Percentiles rank a stretch among this genome's conserved stretches.
phyloP scores from a whole-genome alignment of 2,113 vertebrate genomes.

The Amblyornis subalaris region DNA sequence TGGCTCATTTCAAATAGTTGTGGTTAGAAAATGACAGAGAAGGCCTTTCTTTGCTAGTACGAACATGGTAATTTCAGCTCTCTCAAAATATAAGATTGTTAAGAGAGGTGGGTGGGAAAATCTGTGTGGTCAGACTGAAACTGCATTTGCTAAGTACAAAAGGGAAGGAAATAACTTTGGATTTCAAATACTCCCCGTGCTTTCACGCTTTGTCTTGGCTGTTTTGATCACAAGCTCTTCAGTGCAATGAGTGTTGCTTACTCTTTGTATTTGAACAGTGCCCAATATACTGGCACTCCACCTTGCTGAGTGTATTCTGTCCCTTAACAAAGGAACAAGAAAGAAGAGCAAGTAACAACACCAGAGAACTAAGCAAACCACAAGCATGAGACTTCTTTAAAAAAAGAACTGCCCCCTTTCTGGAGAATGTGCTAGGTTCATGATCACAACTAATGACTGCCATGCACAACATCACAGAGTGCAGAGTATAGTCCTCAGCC shows the following conservation, averaged over 20 bases:
- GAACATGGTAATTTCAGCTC: conserved; percentile 10
- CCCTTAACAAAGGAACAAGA: background rate
- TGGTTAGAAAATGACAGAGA: background rate
- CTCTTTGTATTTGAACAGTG: background rate
- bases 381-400: background rate
- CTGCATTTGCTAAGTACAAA: conserved; percentile 19
- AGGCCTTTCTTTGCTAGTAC: background rate
- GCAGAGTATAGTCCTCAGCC: background rate
- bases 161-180: conserved; percentile 7
- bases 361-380: background rate
- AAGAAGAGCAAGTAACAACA: background rate
- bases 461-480: background rate
- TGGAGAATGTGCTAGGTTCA: background rate
- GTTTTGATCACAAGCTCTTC: background rate
- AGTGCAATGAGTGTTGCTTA: background rate
- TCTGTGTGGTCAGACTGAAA: conserved; percentile 3
- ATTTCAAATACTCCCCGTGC: background rate
- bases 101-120: conserved; percentile 43
- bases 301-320: background rate
- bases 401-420: background rate
- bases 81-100: background rate
- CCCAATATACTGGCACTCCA: background rate
- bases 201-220: background rate
- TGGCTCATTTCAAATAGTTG: background rate
- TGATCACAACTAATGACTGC: background rate